Percentiles rank a stretch among this genome's conserved stretches.
Evolutionary conservation across 2,113 vertebrate species (phyloP).

Genomic region (Crotalus tigris): DNA sequence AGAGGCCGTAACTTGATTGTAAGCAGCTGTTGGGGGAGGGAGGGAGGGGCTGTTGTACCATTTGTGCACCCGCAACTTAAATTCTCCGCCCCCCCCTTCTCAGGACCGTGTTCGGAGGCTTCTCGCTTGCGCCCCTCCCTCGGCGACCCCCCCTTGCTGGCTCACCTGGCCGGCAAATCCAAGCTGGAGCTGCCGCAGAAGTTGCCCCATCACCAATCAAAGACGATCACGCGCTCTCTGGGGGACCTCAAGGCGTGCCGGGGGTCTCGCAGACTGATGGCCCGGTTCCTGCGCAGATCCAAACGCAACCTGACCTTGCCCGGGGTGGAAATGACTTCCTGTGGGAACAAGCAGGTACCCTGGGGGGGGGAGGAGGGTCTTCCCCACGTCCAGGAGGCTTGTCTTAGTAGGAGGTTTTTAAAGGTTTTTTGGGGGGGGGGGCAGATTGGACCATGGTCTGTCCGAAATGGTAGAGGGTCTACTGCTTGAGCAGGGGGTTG

Average conservation of each 20-base stretch:
- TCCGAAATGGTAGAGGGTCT: background rate
- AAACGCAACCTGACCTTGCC: conserved; percentile 72
- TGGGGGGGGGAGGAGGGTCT: conserved; percentile 37
- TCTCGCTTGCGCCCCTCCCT: conserved; percentile 73
- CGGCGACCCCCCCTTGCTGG: conserved; percentile 67
- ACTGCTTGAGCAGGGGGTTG: background rate
- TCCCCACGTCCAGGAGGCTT: too few relatives aligned
- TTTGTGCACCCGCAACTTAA: background rate
- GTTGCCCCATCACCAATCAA: conserved; percentile 49
- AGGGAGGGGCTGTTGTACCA: background rate
- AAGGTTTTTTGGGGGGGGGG: background rate
- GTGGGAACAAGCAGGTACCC: conserved; percentile 66
- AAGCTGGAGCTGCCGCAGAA: conserved; percentile 46
- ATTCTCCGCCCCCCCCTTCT: accelerated
- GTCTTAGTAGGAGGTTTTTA: background rate
- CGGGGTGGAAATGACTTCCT: conserved; percentile 69
- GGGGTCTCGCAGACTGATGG: conserved; percentile 79
- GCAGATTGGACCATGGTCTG: background rate
- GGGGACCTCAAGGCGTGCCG: conserved; percentile 89
- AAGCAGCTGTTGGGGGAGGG: background rate
- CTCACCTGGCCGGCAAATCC: conserved; percentile 58
- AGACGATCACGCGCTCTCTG: conserved; percentile 78
- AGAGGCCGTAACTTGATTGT: background rate
- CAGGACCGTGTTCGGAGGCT: conserved; percentile 82
- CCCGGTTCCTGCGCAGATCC: conserved; percentile 90